These are phyloP conservation scores for Dichetophora obliterata DNA, from an alignment of 2,888 invertebrate genomes.

Conservation along the genomic window DNA sequence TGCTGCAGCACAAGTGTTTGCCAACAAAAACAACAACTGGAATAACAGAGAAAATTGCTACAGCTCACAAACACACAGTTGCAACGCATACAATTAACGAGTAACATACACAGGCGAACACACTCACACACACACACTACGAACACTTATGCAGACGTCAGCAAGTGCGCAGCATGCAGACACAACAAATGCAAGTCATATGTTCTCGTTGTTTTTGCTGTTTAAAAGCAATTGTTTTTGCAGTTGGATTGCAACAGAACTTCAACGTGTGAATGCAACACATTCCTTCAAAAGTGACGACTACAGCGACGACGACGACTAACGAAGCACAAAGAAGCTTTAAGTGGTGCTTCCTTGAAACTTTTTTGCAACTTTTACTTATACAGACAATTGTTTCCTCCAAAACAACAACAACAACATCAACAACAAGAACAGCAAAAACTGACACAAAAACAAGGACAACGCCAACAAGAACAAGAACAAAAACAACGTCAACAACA, in stretches of 20 bases:
- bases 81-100: not conserved
- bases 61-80: not conserved
- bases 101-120: conserved; percentile 45
- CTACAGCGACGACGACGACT: not conserved
- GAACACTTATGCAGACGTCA: conserved; percentile 44
- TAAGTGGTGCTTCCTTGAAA: conserved; percentile 19
- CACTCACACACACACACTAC: conserved; percentile 20
- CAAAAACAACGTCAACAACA: conserved; percentile 11
- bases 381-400: conserved; percentile 1
- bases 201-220: conserved; percentile 11
- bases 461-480: not conserved
- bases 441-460: conserved; percentile 8
- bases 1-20: conserved; percentile 47
- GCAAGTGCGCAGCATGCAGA: not conserved
- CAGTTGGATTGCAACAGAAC: not conserved
- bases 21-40: conserved; percentile 3
- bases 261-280: not conserved
- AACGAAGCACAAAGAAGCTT: not conserved
- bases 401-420: not conserved
- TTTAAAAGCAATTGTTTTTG: not conserved
- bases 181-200: too few species aligned
- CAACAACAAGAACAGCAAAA: conserved; percentile 2
- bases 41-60: not conserved
- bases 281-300: too few species aligned
- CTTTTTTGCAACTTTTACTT: not conserved